phyloP scores from a whole-genome alignment of 1,140 invertebrate genomes.

The Ceratoteleas bidentatus region DNA sequence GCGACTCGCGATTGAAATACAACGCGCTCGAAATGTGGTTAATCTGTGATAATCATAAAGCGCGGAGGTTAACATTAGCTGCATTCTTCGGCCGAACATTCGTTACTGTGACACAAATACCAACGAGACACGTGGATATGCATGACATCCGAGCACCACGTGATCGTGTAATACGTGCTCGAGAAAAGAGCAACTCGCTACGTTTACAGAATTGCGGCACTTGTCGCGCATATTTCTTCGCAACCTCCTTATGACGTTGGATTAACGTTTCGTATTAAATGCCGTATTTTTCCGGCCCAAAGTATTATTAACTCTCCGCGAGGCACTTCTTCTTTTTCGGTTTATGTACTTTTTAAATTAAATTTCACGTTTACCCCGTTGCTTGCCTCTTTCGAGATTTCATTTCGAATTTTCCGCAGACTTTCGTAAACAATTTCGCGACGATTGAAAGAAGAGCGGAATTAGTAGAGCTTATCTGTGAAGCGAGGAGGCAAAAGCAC shows the following conservation, averaged over 20 bases:
- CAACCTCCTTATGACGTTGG: constrained; percentile 46
- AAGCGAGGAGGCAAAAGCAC: too few species aligned
- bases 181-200: constrained; percentile 59
- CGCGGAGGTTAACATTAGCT: too few species aligned
- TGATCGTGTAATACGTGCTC: constrained; percentile 55
- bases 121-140: constrained; percentile 66
- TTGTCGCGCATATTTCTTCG: constrained; percentile 60
- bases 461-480: too few species aligned
- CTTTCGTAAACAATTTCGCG: too few species aligned
- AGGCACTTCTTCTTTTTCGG: constrained; percentile 21
- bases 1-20: too few species aligned
- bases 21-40: too few species aligned
- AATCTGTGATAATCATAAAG: too few species aligned
- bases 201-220: constrained; percentile 61
- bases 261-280: constrained; percentile 50
- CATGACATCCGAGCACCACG: constrained; percentile 56
- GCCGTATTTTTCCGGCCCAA: constrained; percentile 12
- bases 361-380: neutral
- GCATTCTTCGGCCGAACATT: constrained; percentile 62
- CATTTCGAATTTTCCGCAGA: too few species aligned
- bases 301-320: constrained; percentile 32
- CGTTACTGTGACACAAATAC: constrained; percentile 69
- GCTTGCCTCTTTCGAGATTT: too few species aligned
- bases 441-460: too few species aligned
- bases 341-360: neutral